Percentiles rank a stretch among this genome's conserved stretches.
Evolutionary conservation across 2,113 vertebrate genomes (phyloP).

Genomic region (Eonycteris spelaea): DNA sequence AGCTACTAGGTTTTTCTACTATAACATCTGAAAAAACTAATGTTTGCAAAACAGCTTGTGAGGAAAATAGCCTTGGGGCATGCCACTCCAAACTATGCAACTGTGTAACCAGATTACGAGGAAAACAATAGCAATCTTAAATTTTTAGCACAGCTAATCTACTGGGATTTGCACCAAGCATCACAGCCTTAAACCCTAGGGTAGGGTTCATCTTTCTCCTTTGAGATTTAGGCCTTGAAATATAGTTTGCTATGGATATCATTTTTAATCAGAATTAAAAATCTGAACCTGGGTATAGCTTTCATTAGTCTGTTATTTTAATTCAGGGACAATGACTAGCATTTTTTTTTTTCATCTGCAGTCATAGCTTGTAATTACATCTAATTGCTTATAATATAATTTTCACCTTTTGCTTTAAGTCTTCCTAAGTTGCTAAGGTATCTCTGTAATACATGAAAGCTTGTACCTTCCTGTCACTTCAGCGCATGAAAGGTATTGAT

Average conservation of each 20-base stretch:
- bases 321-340: not conserved
- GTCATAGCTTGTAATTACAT: not conserved
- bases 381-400: not conserved
- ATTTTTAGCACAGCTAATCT: not conserved
- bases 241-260: not conserved
- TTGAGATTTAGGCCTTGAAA: not conserved
- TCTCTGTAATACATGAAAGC: not conserved
- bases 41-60: not conserved
- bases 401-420: not conserved
- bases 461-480: not conserved
- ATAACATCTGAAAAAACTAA: not conserved
- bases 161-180: not conserved
- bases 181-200: not conserved
- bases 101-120: not conserved
- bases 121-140: not conserved
- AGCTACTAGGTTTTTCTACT: not conserved
- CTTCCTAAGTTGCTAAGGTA: not conserved
- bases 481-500: not conserved
- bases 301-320: not conserved
- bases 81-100: not conserved
- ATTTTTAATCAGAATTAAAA: slow-evolving; percentile 18
- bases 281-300: not conserved
- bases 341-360: not conserved
- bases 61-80: not conserved
- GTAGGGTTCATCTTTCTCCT: not conserved